These are phyloP conservation scores for Campoletis raptor DNA, from an alignment of 2,888 invertebrate species.

Conservation along the genomic window DNA sequence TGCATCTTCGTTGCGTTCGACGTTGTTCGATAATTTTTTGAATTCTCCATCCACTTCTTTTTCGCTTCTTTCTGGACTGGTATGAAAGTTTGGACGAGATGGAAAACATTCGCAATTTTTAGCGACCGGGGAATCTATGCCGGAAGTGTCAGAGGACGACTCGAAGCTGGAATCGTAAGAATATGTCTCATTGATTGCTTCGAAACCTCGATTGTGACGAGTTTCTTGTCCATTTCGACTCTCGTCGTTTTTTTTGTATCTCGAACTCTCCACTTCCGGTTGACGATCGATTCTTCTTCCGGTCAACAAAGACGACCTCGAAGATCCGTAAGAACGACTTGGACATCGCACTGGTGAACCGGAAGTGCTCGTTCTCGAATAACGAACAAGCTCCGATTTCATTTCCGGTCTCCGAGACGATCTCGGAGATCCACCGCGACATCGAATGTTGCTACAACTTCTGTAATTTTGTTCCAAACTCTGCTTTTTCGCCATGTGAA, in stretches of 20 bases:
- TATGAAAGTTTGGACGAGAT: background rate
- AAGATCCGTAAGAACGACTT: background rate
- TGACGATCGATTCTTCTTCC: slow-evolving; percentile 2
- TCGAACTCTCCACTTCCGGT: slow-evolving; percentile 15
- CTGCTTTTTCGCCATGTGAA: slow-evolving; percentile 22
- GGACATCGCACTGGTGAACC: background rate
- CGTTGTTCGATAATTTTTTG: slow-evolving; percentile 14
- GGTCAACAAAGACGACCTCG: slow-evolving; percentile 11
- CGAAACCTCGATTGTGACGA: slow-evolving; percentile 1
- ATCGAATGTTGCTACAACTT: slow-evolving; percentile 47
- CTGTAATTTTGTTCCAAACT: slow-evolving; percentile 29
- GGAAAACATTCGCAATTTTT: slow-evolving; percentile 31
- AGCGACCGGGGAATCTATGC: slow-evolving; percentile 39
- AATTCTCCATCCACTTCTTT: background rate
- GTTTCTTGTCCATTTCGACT: background rate
- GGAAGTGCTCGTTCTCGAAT: slow-evolving; percentile 29
- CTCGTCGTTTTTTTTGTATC: slow-evolving; percentile 16
- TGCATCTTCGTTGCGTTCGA: slow-evolving; percentile 75
- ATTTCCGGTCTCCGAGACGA: slow-evolving; percentile 20
- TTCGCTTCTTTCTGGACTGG: background rate
- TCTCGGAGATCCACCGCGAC: slow-evolving; percentile 21
- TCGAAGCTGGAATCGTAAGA: slow-evolving; percentile 70
- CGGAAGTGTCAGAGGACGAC: slow-evolving; percentile 63
- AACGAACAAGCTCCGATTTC: slow-evolving; percentile 1
- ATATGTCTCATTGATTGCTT: slow-evolving; percentile 14